Conservation (phyloP, 2,888 invertebrate genomes). For the Pseudeuparius sepicola region DNA sequence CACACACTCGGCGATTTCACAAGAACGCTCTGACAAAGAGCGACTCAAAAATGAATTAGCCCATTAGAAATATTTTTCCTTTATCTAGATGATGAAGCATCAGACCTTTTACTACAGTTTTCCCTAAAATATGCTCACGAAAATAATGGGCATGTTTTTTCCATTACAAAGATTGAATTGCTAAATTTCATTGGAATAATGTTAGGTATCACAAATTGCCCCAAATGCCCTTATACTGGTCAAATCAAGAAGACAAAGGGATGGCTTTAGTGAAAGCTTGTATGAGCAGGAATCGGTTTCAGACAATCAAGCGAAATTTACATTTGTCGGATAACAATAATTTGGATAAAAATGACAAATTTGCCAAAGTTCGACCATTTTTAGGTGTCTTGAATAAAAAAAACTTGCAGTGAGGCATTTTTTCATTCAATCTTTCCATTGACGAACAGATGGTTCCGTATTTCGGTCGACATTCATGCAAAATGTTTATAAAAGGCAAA, state of each 20-base stretch:
- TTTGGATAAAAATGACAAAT: too few relatives aligned
- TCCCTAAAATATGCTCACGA: too few relatives aligned
- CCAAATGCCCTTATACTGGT: conserved; percentile 3
- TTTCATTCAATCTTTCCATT: conserved; percentile 10
- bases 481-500: conserved; percentile 14
- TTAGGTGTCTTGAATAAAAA: conserved; percentile 10
- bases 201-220: conserved; percentile 6
- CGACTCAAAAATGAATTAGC: too few relatives aligned
- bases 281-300: conserved; percentile 10
- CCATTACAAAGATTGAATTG: too few relatives aligned
- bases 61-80: too few relatives aligned
- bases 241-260: conserved; percentile 4
- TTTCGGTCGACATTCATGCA: conserved; percentile 11
- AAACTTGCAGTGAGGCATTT: conserved; percentile 13
- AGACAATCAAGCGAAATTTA: conserved; percentile 10
- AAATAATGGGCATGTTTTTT: too few relatives aligned
- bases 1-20: neutral
- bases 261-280: neutral
- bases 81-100: too few relatives aligned
- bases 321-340: too few relatives aligned
- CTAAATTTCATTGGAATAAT: too few relatives aligned
- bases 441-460: conserved; percentile 16
- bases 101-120: too few relatives aligned
- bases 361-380: conserved; percentile 13
- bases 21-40: too few relatives aligned